These are phyloP conservation scores for Phlogophora meticulosa DNA, from an alignment of 2,888 invertebrate genomes.

Conservation along the genomic window DNA sequence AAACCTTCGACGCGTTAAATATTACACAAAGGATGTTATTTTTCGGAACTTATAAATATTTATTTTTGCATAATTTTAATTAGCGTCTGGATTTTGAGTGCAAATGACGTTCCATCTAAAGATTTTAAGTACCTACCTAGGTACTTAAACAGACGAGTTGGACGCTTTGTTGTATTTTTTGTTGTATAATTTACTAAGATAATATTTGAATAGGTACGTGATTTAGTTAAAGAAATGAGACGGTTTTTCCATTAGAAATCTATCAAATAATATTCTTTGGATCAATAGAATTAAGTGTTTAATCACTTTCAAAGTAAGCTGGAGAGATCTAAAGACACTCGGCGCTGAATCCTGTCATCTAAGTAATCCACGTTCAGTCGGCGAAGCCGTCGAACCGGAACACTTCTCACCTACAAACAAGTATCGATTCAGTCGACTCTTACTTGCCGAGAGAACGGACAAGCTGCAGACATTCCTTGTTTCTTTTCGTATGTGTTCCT, in stretches of 20 bases:
- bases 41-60: constrained; percentile 24
- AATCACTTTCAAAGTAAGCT: background rate
- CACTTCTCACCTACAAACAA: constrained; percentile 42
- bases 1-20: constrained; percentile 38
- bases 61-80: constrained; percentile 18
- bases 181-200: too few species aligned
- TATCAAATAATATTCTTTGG: background rate
- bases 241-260: background rate
- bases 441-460: constrained; percentile 24
- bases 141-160: constrained; percentile 5
- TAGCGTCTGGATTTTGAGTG: constrained; percentile 5
- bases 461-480: constrained; percentile 40
- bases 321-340: constrained; percentile 4
- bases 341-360: constrained; percentile 7
- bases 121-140: background rate
- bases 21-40: constrained; percentile 35
- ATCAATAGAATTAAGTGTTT: background rate
- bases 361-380: constrained; percentile 4
- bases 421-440: constrained; percentile 47
- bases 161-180: constrained; percentile 7
- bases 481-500: constrained; percentile 37
- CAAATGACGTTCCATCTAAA: constrained; percentile 8
- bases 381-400: constrained; percentile 21
- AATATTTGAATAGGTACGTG: background rate
- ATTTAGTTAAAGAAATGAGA: background rate